Evolutionary conservation across 1,140 invertebrate species (phyloP), one percentile per base, ranked within the genome.

Genomic region (Neomicropteryx cornuta): DNA sequence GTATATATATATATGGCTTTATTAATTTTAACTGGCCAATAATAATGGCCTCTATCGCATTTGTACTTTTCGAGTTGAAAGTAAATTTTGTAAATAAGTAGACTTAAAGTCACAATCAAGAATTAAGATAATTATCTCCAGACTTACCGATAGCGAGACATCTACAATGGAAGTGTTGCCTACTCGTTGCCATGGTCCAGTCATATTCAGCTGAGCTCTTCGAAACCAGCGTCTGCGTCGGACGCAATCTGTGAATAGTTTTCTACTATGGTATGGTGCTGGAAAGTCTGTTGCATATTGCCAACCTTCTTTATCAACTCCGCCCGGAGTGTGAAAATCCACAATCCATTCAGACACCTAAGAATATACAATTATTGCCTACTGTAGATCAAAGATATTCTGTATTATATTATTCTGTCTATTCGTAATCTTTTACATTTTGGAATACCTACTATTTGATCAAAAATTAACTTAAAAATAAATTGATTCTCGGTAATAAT

Each of bases 281-380:
- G 87, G 87, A 59, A 93, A 94, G 62, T 94, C 89, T 2, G 85
- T 81, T 2, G 89, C 87, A 66, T 94, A 94, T 56, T 94, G 90
- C 91, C 91, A 95, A 2, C 90, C 90, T 47, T 93, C 86, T 38
- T 74, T 72, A 62, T 94, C 89, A 1, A 87, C 84, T 1, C 88
- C 88, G n/a, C 86, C 87, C 2, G 83, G 81, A 21, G 83, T 81
- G 55, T 83, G 79, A 55, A 86, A 93, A 60, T 94, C 89, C 8
- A 92, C 73, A 45, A 81, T 75, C 91, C 90, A 94, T 54, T 93
- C 88, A 5, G 84, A 83, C 31, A 84, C 73, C 83, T 85, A 45
- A 8, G 45, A 38, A 43, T 22, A 38, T 18, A 32, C 14, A 22
- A 4, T 37, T n/a, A n/a, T n/a, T n/a, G n/a, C n/a, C n/a, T n/a